Evolutionary conservation across 2,888 invertebrate species (phyloP).

Genomic region (Eupithecia vulgata): DNA sequence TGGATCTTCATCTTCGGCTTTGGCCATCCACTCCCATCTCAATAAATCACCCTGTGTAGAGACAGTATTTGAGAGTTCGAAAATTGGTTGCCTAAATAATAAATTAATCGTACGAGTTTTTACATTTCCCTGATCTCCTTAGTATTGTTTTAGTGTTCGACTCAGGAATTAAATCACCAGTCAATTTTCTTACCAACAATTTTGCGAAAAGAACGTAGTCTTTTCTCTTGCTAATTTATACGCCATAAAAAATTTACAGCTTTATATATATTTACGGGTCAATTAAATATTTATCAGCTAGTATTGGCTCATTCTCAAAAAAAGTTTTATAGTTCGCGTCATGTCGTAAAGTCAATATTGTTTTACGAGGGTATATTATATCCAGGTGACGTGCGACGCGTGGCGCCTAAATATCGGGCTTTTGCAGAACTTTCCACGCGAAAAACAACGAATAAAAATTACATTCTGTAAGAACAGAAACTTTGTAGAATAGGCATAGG

Average conservation of each 20-base stretch:
- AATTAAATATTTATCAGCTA: conserved; percentile 41
- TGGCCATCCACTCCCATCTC: too few species aligned
- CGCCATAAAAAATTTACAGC: conserved; percentile 25
- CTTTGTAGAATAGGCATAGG: too few species aligned
- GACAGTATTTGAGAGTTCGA: too few species aligned
- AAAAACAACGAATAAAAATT: background rate
- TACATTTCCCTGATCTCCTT: background rate
- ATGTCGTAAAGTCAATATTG: conserved; percentile 34
- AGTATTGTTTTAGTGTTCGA: background rate
- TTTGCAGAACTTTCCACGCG: background rate
- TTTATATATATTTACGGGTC: conserved; percentile 31
- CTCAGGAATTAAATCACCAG: background rate
- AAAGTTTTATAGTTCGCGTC: conserved; percentile 35
- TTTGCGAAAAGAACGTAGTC: background rate
- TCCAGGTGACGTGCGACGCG: conserved; percentile 38
- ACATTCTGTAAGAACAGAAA: background rate
- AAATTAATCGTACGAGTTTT: background rate
- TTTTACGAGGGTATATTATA: conserved; percentile 21
- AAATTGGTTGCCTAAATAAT: too few species aligned
- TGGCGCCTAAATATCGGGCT: conserved; percentile 29
- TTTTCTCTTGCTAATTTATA: conserved; percentile 26
- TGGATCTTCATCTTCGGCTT: too few species aligned
- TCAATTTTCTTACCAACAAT: background rate
- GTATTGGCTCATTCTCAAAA: conserved; percentile 40
- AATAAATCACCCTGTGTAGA: too few species aligned